A percentile compares a stretch with the other conserved stretches of the same genome.
Conservation (phyloP, 1,140 invertebrate genomes). For the Bombus pascuorum region DNA sequence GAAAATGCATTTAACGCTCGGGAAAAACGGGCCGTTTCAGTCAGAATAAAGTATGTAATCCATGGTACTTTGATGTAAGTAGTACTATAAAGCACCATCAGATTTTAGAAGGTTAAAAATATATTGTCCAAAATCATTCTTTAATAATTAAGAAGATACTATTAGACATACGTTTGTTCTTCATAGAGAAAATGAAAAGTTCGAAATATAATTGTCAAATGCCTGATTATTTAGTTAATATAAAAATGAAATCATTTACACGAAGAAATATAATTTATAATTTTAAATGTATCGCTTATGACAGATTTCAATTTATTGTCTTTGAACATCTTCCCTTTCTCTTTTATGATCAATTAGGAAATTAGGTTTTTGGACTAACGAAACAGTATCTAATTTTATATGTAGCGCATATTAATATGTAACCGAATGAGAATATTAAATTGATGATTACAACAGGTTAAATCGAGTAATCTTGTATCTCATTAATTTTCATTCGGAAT, state of each 20-base stretch:
- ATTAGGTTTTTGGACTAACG: background rate
- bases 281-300: background rate
- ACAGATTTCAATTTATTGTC: too few species aligned
- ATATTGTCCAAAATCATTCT: background rate
- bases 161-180: background rate
- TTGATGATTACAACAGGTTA: conserved; percentile 1
- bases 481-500: conserved; percentile 7
- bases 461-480: background rate
- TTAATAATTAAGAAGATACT: background rate
- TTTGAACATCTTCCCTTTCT: background rate
- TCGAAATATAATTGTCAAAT: too few species aligned
- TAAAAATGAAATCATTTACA: background rate
- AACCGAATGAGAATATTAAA: conserved; percentile 5
- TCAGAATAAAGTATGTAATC: too few species aligned
- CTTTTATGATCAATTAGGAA: background rate
- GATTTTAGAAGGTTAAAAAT: background rate
- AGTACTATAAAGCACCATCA: too few species aligned
- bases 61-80: too few species aligned
- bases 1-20: background rate
- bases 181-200: background rate
- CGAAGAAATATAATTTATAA: background rate
- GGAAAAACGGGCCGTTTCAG: background rate
- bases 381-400: background rate
- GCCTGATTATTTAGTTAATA: too few species aligned
- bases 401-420: too few species aligned